Evolutionary conservation across 1,140 invertebrate genomes (phyloP), one percentile per base, ranked within the genome.

Genomic region (Drosophila aff.): DNA sequence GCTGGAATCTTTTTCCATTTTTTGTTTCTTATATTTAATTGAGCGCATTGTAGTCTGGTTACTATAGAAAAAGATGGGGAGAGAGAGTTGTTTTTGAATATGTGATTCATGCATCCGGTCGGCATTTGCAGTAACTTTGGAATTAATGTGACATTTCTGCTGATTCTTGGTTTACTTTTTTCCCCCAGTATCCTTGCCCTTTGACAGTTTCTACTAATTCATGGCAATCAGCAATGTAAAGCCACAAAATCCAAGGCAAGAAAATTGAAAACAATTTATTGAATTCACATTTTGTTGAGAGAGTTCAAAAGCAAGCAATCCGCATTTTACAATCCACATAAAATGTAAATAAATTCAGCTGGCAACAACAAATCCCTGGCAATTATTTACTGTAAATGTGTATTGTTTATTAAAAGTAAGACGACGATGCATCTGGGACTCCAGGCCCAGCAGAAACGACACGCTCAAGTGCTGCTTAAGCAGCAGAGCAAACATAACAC

Each of bases 351-450:
- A 64, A 65, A 57, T 76, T 52, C 49, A 18, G 21, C 36, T 53
- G 66, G 59, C 63, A 77, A 73, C 47, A 84, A 67, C 69, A 89
- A 87, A 90, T 85, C 57, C 53, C 50, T 67, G 65, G 77, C 78
- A 89, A 89, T 89, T 89, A 89, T 89, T 90, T 90, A 89, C 85
- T 79, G 85, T 79, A 84, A 84, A 89, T 90, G 77, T 84, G 76
- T 90, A 69, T 90, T 89, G 81, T 89, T 90, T 90, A 89, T 84
- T 89, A 89, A 84, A 86, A 82, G 83, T 79, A 86, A 71, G 68
- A 66, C 15, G 47, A 47, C 44, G 57, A 36, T 40, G 57, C 81
- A 83, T 74, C 76, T 83, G 81, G 40, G 81, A 78, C 55, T 49
- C 26, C 26, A 9, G 26, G 21, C 3, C 2, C 52, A 23, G 50